Evolutionary conservation across 2,888 invertebrate genomes (phyloP).

Genomic region (Apodemia zela): DNA sequence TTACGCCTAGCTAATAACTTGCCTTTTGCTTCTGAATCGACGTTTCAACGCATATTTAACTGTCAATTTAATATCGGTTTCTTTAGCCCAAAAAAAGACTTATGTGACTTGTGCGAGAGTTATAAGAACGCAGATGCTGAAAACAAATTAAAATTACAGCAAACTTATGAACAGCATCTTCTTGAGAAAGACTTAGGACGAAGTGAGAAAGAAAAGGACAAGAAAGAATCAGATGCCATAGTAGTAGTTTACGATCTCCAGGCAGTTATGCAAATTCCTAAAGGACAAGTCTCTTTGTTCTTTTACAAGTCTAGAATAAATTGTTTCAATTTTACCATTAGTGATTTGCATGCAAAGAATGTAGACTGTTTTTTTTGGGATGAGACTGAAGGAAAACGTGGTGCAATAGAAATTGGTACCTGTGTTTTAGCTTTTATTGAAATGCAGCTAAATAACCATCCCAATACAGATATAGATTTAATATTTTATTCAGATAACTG

Average conservation of each 20-base stretch:
- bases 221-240: constrained; percentile 11
- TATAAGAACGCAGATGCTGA: constrained; percentile 21
- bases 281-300: not conserved
- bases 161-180: no score
- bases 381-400: constrained; percentile 29
- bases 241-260: constrained; percentile 12
- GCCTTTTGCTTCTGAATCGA: no score
- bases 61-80: constrained; percentile 23
- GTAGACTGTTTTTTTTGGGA: constrained; percentile 31
- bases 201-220: constrained; percentile 12
- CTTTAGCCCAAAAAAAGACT: constrained; percentile 22
- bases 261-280: not conserved
- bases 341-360: constrained; percentile 25
- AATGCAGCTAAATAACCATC: constrained; percentile 11
- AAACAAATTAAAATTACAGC: constrained; percentile 26
- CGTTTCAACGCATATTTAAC: no score
- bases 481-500: constrained; percentile 24
- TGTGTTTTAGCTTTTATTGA: constrained; percentile 26
- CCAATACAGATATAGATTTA: constrained; percentile 12
- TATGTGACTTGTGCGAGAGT: constrained; percentile 22
- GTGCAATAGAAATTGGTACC: constrained; percentile 24
- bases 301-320: constrained; percentile 32
- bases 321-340: constrained; percentile 25
- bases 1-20: no score
- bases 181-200: constrained; percentile 14